Conservation (phyloP, 2,797 vertebrate species). For the Pteronotus mesoamericanus region DNA sequence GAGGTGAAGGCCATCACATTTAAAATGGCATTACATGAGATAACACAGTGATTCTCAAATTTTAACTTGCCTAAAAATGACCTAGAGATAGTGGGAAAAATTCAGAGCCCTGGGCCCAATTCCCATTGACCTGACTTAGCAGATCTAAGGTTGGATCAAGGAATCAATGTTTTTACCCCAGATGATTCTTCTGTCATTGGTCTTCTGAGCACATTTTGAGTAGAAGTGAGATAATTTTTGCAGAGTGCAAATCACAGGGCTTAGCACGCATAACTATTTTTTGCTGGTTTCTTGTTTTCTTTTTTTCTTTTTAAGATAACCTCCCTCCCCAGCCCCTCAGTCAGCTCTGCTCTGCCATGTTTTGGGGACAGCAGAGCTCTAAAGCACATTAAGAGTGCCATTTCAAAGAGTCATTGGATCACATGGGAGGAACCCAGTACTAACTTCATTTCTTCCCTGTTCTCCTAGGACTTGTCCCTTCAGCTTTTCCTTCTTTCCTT, state of each 20-base stretch:
- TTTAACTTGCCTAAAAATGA: not conserved
- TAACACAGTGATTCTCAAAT: too few relatives aligned
- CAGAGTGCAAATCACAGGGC: not conserved
- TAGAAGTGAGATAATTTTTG: not conserved
- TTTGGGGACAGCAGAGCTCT: not conserved
- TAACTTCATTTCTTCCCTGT: not conserved
- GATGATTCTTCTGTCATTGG: not conserved
- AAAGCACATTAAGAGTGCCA: not conserved
- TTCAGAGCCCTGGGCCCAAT: not conserved
- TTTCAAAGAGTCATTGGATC: not conserved
- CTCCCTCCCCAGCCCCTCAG: rapidly evolving
- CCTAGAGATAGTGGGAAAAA: not conserved
- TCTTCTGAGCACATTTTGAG: not conserved
- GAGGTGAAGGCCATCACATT: not conserved
- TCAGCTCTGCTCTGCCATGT: not conserved
- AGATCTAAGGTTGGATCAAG: not conserved
- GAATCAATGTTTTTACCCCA: not conserved
- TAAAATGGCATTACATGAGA: too few relatives aligned
- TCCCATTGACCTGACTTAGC: not conserved
- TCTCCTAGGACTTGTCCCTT: not conserved
- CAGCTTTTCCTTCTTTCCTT: not conserved
- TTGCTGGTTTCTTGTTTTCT: not conserved
- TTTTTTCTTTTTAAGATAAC: not conserved
- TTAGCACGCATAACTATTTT: not conserved
- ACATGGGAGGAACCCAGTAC: not conserved